Conservation (phyloP, 2,888 invertebrate species). For the Drosophila koepferae region DNA sequence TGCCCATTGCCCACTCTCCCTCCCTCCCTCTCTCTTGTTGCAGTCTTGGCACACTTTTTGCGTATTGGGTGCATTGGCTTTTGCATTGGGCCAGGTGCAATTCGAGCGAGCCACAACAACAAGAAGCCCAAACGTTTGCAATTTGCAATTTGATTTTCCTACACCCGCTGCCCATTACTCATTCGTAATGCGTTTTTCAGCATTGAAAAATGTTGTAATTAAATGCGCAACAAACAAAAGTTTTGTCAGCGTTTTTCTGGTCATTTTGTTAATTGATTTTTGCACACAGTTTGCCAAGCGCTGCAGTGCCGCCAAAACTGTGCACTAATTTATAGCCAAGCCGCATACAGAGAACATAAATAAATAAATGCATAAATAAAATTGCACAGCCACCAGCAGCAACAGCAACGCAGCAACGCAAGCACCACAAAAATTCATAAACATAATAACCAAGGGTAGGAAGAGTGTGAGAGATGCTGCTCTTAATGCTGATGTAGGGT, state of each 20-base stretch:
- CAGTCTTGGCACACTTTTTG: constrained; percentile 38
- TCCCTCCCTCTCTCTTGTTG: neutral
- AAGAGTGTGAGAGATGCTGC: neutral
- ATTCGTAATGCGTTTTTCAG: neutral
- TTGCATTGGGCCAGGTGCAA: constrained; percentile 22
- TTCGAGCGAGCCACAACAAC: constrained; percentile 23
- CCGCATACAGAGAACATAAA: constrained; percentile 33
- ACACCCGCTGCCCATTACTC: neutral
- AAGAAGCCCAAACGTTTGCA: constrained; percentile 23
- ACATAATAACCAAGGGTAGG: constrained; percentile 48
- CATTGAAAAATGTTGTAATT: constrained; percentile 37
- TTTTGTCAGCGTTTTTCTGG: constrained; percentile 35
- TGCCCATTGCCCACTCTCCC: constrained; percentile 14
- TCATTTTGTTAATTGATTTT: constrained; percentile 49
- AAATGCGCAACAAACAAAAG: constrained; percentile 41
- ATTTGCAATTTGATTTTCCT: constrained; percentile 52
- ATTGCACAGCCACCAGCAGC: constrained; percentile 36
- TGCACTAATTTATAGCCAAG: constrained; percentile 45
- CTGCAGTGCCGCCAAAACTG: constrained; percentile 47
- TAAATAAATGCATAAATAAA: constrained; percentile 54
- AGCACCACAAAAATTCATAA: constrained; percentile 38
- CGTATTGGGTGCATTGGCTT: constrained; percentile 42
- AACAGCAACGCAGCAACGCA: neutral
- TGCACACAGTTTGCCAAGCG: constrained; percentile 25
- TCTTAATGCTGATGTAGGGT: constrained; percentile 32